Evolutionary conservation across 2,888 invertebrate genomes (phyloP).

Genomic region (Rhogogaster chlorosoma): DNA sequence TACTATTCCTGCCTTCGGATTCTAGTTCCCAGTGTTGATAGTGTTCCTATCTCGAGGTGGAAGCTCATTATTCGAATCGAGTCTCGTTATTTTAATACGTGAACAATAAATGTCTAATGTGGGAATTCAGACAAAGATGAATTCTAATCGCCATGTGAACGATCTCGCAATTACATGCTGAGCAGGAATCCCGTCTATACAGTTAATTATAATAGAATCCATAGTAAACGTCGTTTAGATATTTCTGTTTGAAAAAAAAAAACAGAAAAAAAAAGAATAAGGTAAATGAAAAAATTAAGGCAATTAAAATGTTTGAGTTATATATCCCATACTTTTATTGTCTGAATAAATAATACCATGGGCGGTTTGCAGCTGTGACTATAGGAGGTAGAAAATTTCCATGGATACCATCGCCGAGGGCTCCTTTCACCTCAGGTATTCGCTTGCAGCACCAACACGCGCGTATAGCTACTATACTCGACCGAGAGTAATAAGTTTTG

Average conservation of each 20-base stretch:
- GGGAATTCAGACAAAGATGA: neutral
- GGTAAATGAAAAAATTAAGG: neutral
- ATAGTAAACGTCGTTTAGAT: neutral
- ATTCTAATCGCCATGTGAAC: neutral
- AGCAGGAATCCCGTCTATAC: neutral
- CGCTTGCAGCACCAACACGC: neutral
- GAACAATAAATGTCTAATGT: neutral
- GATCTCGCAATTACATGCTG: neutral
- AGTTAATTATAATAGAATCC: neutral
- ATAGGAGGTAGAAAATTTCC: slow-evolving; percentile 7
- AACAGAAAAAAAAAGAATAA: neutral
- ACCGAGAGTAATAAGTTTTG: slow-evolving; percentile 10
- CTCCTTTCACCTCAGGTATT: slow-evolving; percentile 44
- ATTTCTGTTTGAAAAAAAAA: neutral
- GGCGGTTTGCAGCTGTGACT: neutral
- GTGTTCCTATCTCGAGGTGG: neutral
- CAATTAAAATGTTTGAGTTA: too few relatives aligned
- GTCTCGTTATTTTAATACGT: neutral
- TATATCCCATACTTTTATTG: neutral
- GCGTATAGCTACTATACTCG: neutral
- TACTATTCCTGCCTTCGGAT: neutral
- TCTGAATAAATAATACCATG: neutral
- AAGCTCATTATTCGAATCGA: neutral
- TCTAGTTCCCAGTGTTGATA: neutral
- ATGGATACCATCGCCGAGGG: slow-evolving; percentile 25